These are phyloP conservation scores for Tichodroma muraria DNA, from an alignment of 2,113 vertebrate genomes.

Conservation along the genomic window DNA sequence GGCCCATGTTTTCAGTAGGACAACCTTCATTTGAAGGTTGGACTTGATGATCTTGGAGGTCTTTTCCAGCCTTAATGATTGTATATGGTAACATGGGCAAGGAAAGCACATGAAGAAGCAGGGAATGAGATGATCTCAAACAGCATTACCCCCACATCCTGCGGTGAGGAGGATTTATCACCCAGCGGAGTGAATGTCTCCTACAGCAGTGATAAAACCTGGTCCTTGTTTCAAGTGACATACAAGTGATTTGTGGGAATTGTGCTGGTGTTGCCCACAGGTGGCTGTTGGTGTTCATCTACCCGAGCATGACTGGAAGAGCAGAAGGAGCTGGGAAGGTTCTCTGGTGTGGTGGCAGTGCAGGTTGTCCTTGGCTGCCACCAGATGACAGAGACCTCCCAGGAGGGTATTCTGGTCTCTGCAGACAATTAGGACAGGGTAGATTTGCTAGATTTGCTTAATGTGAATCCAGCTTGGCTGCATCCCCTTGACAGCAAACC, in stretches of 20 bases:
- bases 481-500: background rate
- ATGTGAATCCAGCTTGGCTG: background rate
- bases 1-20: background rate
- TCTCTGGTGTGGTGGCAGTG: background rate
- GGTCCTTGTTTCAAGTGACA: background rate
- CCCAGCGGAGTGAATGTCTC: background rate
- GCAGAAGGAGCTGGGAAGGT: background rate
- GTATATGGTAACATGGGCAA: background rate
- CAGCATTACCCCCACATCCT: background rate
- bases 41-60: background rate
- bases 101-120: background rate
- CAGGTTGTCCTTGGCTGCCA: background rate
- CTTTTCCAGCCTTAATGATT: background rate
- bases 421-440: background rate
- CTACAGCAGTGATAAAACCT: background rate
- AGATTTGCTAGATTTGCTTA: background rate
- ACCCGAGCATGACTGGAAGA: background rate
- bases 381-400: background rate
- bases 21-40: background rate
- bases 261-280: background rate
- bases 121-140: background rate
- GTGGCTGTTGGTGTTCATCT: background rate
- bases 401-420: background rate
- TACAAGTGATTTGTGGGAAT: accelerated
- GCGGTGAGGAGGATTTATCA: background rate